Evolutionary conservation across 2,888 invertebrate genomes (phyloP).

Genomic region (Eurytoma adleriae): DNA sequence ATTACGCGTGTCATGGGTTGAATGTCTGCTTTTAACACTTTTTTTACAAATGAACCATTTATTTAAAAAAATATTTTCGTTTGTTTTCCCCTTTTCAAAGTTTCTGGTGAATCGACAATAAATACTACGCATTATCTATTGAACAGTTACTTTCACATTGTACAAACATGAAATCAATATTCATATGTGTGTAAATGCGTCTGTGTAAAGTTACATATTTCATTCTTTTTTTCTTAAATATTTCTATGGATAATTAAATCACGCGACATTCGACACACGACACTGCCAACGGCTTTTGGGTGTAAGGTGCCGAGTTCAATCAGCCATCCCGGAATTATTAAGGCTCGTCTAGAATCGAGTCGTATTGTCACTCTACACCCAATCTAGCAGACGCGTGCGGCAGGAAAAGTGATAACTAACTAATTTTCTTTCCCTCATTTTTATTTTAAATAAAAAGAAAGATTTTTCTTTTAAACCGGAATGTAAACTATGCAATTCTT

Average conservation of each 20-base stretch:
- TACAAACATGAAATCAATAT: background rate
- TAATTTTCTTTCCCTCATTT: conserved; percentile 56
- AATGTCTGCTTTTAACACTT: background rate
- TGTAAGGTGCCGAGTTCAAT: conserved; percentile 21
- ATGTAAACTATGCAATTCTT: conserved; percentile 43
- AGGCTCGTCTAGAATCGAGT: conserved; percentile 58
- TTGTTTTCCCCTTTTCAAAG: no score
- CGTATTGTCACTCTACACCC: conserved; percentile 59
- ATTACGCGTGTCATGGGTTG: background rate
- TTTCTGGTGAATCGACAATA: no score
- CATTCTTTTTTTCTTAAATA: no score
- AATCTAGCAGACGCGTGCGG: conserved; percentile 65
- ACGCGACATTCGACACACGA: background rate
- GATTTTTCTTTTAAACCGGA: conserved; percentile 40
- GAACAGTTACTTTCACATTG: no score
- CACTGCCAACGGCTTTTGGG: background rate
- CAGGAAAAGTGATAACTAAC: conserved; percentile 63
- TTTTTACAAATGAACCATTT: no score
- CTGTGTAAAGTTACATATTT: no score
- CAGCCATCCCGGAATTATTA: conserved; percentile 46
- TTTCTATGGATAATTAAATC: no score
- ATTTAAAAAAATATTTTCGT: no score
- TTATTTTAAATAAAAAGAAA: conserved; percentile 42
- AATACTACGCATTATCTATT: no score
- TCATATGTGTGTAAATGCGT: no score